Base-by-base conservation (phyloP, 2,797 vertebrate genomes). In the Hyperoplus immaculatus region DNA sequence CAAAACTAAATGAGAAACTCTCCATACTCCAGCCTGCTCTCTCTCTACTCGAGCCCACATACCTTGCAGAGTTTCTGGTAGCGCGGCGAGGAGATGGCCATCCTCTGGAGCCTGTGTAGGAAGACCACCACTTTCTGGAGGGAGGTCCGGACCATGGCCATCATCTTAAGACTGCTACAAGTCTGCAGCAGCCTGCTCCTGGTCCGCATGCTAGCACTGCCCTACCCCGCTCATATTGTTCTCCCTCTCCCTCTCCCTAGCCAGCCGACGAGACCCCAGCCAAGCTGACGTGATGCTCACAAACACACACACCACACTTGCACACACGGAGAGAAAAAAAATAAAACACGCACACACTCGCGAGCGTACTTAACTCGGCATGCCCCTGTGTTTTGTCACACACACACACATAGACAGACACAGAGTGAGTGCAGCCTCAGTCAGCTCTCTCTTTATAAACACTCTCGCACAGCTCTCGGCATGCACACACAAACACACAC, bases 1-100 rank as follows among this genome's bases (percentile, higher is more conserved):
- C 69, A 56, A 47, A 78, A 69, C 5, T 53, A 71, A 75, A 83
- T 43, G 14, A 53, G 49, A 70, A 78, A 82, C 80, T 87, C 75
- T 59, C 42, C 0, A 14, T 51, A 46, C 67, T 78, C 63, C 75
- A 70, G 59, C 46, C 1, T 4, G 3, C 56, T 39, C 50, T n/a
- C 50, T 54, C 57, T 42, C 65, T 49, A 29, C 70, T 74, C 51
- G 41, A 62, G 77, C 50, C 76, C 82, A 97, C 96, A 88, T 96
- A 98, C 98, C 98, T 99, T 99, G 94, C 97, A 99, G 88, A 99
- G 97, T 96, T 99, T 99, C 96, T 99, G 98, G 94, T 99, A 99
- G 77, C 98, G 97, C 54, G 98, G 98, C 78, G 98, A 98, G 88
- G 97, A 98, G 95, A 99, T 97, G 92, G 98, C 98, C 98, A 99